Evolutionary conservation across 2,113 vertebrate genomes (phyloP).

Genomic region (Brienomyrus brachyistius): DNA sequence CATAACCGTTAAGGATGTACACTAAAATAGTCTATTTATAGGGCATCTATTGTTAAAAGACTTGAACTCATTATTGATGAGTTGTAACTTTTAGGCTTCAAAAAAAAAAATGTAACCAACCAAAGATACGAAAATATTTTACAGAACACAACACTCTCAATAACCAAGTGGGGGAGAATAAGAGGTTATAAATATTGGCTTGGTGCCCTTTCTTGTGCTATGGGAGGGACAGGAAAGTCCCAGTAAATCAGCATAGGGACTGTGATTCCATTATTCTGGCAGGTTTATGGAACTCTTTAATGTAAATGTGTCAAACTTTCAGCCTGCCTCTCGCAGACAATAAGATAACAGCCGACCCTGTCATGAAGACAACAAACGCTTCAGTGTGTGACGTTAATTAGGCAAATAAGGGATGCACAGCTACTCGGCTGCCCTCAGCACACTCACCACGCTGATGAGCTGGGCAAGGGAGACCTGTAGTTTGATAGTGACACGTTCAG

Average conservation of each 20-base stretch:
- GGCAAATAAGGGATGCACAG: not conserved
- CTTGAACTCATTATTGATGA: not conserved
- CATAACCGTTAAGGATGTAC: not conserved
- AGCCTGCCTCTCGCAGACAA: conserved; percentile 40
- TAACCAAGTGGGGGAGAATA: conserved; percentile 22
- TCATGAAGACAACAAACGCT: conserved; percentile 18
- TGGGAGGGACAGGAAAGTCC: conserved; percentile 8
- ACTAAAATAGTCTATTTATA: not conserved
- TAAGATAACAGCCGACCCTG: conserved; percentile 37
- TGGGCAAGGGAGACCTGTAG: conserved; percentile 84
- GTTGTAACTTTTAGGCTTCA: not conserved
- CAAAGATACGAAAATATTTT: not conserved
- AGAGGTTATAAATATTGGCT: conserved; percentile 37
- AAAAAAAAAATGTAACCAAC: not conserved
- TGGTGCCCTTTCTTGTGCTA: conserved; percentile 19
- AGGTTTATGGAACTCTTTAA: conserved; percentile 51
- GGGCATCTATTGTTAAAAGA: not conserved
- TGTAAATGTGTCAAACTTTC: conserved; percentile 46
- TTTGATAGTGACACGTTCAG: conserved; percentile 77
- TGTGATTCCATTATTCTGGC: conserved; percentile 30
- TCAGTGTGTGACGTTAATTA: conserved; percentile 29
- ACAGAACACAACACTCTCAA: conserved; percentile 36
- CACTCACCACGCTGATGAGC: conserved; percentile 91
- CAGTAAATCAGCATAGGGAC: conserved; percentile 44
- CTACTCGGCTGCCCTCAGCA: not conserved